Conservation (phyloP, 1,140 invertebrate species). For the Atta cephalotes region DNA sequence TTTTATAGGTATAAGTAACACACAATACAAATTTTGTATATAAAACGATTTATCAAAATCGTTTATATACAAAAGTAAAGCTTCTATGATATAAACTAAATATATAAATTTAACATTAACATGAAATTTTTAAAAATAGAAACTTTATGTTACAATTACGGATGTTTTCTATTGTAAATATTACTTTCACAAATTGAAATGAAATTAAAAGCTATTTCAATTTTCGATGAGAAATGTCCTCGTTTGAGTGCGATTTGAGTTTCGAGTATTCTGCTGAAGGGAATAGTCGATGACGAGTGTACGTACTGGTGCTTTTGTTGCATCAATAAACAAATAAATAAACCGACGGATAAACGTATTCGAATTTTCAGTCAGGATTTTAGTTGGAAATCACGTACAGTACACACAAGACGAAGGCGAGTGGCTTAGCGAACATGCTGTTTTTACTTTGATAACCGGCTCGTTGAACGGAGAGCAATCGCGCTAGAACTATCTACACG, state of each 20-base stretch:
- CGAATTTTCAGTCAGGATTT: constrained; percentile 47
- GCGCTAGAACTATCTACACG: constrained; percentile 63
- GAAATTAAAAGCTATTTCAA: neutral
- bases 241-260: neutral
- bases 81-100: neutral
- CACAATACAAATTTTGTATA: neutral
- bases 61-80: neutral
- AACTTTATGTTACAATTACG: neutral
- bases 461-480: constrained; percentile 72
- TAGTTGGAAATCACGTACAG: neutral
- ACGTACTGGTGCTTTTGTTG: constrained; percentile 1
- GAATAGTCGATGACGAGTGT: constrained; percentile 21
- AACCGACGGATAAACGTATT: constrained; percentile 1
- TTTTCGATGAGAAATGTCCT: constrained; percentile 11
- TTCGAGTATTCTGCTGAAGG: neutral
- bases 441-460: constrained; percentile 71
- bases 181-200: neutral
- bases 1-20: neutral
- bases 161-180: neutral
- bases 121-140: neutral
- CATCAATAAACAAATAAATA: constrained; percentile 5
- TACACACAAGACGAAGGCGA: constrained; percentile 23
- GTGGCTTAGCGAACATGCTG: constrained; percentile 31
- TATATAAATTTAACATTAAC: neutral
- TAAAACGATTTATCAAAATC: neutral